A percentile compares a stretch with the other conserved stretches of the same genome.
These are phyloP conservation scores for Oeneis ivallda DNA, from an alignment of 2,888 invertebrate species.

Conservation along the genomic window DNA sequence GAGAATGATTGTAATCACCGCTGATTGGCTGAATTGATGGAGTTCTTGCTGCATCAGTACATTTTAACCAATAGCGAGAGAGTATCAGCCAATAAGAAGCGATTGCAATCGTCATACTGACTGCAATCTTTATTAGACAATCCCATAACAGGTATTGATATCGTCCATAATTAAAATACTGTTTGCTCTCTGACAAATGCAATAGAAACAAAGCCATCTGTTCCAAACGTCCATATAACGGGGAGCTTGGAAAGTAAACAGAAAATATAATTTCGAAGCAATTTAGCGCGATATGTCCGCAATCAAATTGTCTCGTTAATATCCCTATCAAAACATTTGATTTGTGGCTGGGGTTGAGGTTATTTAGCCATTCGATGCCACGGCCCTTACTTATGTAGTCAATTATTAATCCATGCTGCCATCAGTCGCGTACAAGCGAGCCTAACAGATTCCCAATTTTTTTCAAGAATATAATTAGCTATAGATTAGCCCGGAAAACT, in stretches of 20 bases:
- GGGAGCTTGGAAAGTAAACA: conserved; percentile 81
- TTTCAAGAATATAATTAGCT: no score
- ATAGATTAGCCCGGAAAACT: no score
- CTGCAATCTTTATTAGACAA: no score
- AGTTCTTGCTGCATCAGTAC: no score
- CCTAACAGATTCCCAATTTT: conserved; percentile 10
- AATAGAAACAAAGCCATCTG: conserved; percentile 72
- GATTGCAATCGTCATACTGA: no score
- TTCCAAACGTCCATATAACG: conserved; percentile 59
- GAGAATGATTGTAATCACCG: no score
- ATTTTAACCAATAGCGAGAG: no score
- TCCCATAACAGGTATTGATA: conserved; percentile 7
- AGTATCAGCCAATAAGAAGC: no score
- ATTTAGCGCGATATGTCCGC: conserved; percentile 81
- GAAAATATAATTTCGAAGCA: conserved; percentile 82
- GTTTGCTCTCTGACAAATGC: conserved; percentile 57
- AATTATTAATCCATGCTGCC: conserved; percentile 43
- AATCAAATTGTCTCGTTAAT: conserved; percentile 83
- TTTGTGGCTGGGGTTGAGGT: conserved; percentile 76
- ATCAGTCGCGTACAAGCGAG: conserved; percentile 4
- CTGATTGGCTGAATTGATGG: no score
- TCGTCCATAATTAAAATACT: conserved; percentile 30
- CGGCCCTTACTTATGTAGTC: conserved; percentile 72
- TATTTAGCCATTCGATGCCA: conserved; percentile 72
- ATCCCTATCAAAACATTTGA: conserved; percentile 82